Evolutionary conservation across 2,113 vertebrate genomes (phyloP).

Genomic region (Taxidea taxus): DNA sequence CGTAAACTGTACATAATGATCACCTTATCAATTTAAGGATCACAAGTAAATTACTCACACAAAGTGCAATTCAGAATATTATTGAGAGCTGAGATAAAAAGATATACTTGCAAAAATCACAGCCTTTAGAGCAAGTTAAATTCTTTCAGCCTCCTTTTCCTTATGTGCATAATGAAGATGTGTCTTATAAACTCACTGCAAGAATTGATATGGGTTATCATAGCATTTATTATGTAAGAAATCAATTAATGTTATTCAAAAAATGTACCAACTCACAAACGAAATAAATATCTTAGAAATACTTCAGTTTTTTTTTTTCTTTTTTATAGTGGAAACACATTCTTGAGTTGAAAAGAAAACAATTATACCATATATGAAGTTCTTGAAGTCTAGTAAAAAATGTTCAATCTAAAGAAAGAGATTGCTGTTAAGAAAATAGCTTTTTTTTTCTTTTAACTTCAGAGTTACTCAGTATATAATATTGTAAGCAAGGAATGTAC

Average conservation of each 20-base stretch:
- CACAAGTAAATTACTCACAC: neutral
- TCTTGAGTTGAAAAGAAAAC: neutral
- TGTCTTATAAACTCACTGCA: neutral
- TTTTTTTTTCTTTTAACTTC: neutral
- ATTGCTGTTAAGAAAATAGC: neutral
- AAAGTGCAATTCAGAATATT: neutral
- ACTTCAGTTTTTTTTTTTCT: neutral
- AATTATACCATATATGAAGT: neutral
- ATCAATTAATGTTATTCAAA: neutral
- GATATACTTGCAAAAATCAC: neutral
- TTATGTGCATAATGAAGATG: neutral
- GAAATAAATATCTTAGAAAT: neutral
- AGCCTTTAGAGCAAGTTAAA: neutral
- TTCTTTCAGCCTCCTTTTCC: neutral
- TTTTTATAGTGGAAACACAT: neutral
- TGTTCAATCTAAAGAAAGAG: neutral
- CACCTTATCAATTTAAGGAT: neutral
- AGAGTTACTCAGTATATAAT: neutral
- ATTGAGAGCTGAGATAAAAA: neutral
- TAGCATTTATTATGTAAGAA: neutral
- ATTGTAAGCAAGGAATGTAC: slow-evolving; percentile 27
- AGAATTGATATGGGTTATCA: neutral
- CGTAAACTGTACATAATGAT: neutral
- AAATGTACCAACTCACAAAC: neutral
- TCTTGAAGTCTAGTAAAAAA: neutral